Percentiles rank a stretch among this genome's conserved stretches.
These are phyloP conservation scores for Columba janthina DNA, from an alignment of 2,113 vertebrate genomes.

Conservation along the genomic window DNA sequence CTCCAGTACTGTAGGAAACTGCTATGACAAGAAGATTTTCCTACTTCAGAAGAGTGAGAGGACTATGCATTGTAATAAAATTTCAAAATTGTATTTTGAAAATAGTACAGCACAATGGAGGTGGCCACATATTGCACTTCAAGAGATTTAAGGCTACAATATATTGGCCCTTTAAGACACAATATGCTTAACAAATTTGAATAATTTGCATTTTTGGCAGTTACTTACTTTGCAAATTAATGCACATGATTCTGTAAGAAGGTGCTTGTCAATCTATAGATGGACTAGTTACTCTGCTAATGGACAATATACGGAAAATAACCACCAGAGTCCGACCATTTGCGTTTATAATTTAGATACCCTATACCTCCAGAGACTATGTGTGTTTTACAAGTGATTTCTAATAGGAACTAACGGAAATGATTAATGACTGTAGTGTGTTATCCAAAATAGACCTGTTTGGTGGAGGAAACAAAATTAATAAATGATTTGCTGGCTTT, in stretches of 20 bases:
- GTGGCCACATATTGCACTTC: rapidly evolving
- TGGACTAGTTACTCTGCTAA: not conserved
- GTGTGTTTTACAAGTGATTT: not conserved
- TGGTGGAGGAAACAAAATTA: not conserved
- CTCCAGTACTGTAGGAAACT: not conserved
- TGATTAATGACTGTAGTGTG: not conserved
- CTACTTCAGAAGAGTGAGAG: not conserved
- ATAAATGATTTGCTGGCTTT: not conserved
- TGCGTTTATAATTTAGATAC: not conserved
- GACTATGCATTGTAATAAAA: not conserved
- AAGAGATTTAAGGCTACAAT: not conserved
- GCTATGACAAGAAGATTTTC: not conserved
- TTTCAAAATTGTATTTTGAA: not conserved
- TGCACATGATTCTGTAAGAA: not conserved
- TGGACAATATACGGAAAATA: not conserved
- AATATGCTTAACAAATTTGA: not conserved
- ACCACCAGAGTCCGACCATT: rapidly evolving
- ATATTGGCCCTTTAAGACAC: not conserved
- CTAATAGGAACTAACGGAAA: not conserved
- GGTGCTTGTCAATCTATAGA: not conserved
- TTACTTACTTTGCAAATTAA: not conserved
- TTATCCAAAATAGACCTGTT: not conserved
- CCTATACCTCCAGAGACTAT: not conserved
- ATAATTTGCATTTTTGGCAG: not conserved
- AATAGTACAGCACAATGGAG: not conserved